Evolutionary conservation across 2,888 invertebrate species (phyloP).

Genomic region (Torymus aiolomorphi): DNA sequence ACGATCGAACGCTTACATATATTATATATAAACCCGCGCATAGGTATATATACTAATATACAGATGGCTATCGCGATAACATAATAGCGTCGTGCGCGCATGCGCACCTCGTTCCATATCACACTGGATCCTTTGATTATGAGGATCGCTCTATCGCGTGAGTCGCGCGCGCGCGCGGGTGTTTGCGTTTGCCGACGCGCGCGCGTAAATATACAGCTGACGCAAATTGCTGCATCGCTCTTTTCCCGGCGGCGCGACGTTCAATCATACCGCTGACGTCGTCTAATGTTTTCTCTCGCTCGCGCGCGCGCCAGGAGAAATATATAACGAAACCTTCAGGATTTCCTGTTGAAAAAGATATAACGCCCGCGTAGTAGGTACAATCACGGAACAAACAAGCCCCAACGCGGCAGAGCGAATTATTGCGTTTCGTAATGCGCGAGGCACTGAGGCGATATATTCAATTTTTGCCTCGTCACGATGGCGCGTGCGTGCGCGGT

Average conservation of each 20-base stretch:
- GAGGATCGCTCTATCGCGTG: slow-evolving; percentile 68
- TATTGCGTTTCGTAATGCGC: too few species aligned
- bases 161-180: not conserved
- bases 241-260: not conserved
- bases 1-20: too few species aligned
- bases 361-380: not conserved
- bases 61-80: not conserved
- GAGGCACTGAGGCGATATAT: too few species aligned
- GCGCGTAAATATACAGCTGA: slow-evolving; percentile 4
- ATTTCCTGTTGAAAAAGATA: slow-evolving; percentile 15
- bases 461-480: too few species aligned
- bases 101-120: not conserved
- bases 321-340: not conserved
- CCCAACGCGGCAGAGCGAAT: too few species aligned
- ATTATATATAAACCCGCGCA: not conserved
- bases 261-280: slow-evolving; percentile 36
- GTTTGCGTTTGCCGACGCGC: slow-evolving; percentile 61
- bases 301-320: not conserved
- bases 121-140: slow-evolving; percentile 62
- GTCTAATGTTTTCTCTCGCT: not conserved
- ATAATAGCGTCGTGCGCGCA: not conserved
- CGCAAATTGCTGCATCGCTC: slow-evolving; percentile 36
- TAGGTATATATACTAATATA: too few species aligned
- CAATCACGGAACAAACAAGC: too few species aligned
- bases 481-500: too few species aligned